These are phyloP conservation scores for Tubulanus polymorphus DNA, from an alignment of 2,888 invertebrate species.

Conservation along the genomic window DNA sequence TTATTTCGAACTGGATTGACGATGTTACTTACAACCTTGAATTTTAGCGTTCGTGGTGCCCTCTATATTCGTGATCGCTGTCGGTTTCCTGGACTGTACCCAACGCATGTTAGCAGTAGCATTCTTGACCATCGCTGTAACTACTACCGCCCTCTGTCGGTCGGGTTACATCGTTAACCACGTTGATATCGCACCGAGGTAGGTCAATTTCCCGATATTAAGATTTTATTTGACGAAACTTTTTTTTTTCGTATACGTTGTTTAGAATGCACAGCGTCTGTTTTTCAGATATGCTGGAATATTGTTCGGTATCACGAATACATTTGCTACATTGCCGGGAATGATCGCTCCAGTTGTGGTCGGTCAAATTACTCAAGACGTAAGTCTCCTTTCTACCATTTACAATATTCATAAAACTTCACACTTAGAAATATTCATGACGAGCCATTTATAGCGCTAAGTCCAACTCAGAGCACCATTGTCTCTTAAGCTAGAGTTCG, in stretches of 20 bases:
- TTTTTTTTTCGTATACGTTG: too few species aligned
- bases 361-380: conserved; percentile 40
- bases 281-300: conserved; percentile 40
- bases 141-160: conserved; percentile 24
- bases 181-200: conserved; percentile 30
- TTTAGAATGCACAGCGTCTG: too few species aligned
- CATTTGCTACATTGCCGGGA: conserved; percentile 48
- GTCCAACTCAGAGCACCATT: too few species aligned
- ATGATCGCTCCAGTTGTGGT: conserved; percentile 48
- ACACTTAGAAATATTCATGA: too few species aligned
- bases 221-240: too few species aligned
- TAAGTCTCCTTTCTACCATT: too few species aligned
- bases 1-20: not conserved
- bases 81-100: conserved; percentile 63
- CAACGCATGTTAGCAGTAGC: conserved; percentile 21
- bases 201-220: not conserved
- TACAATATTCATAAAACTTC: too few species aligned
- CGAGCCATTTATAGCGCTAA: too few species aligned
- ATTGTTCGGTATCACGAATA: conserved; percentile 50
- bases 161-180: conserved; percentile 30
- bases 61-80: conserved; percentile 76
- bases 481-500: too few species aligned
- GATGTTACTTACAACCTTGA: too few species aligned
- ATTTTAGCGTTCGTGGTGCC: conserved; percentile 69
- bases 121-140: conserved; percentile 26